Evolutionary conservation across 2,113 vertebrate genomes (phyloP).

Genomic region (Taxidea taxus): DNA sequence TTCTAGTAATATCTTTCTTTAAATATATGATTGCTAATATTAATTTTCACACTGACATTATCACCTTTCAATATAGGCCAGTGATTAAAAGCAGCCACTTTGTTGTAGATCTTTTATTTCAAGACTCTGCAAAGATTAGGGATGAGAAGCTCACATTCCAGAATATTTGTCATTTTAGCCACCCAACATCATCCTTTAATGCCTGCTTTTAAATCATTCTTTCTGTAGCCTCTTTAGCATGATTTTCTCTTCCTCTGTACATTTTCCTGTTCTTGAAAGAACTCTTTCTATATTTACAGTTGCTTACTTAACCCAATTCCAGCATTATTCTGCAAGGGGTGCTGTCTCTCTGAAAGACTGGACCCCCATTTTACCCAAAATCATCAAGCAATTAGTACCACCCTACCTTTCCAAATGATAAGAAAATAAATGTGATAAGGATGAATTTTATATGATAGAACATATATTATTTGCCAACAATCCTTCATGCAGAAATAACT

Average conservation of each 20-base stretch:
- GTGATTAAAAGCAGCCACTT: neutral
- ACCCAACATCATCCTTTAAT: neutral
- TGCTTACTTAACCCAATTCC: neutral
- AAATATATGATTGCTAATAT: neutral
- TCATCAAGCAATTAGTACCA: neutral
- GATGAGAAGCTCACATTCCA: neutral
- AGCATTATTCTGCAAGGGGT: neutral
- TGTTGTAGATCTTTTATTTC: neutral
- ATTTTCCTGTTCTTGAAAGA: neutral
- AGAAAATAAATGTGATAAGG: neutral
- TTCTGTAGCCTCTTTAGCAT: neutral
- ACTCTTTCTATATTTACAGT: neutral
- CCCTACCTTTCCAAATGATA: neutral
- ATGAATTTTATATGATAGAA: neutral
- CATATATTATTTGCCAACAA: neutral
- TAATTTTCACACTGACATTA: neutral
- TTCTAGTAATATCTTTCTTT: neutral
- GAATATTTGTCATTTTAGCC: neutral
- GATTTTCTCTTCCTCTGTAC: neutral
- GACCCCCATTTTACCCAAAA: neutral
- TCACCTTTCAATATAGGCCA: neutral
- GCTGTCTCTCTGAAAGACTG: neutral
- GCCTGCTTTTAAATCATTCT: neutral
- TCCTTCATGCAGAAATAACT: neutral
- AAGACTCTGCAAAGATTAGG: neutral